Conservation (phyloP, 2,113 vertebrate species). For the Nansenia antarctica region DNA sequence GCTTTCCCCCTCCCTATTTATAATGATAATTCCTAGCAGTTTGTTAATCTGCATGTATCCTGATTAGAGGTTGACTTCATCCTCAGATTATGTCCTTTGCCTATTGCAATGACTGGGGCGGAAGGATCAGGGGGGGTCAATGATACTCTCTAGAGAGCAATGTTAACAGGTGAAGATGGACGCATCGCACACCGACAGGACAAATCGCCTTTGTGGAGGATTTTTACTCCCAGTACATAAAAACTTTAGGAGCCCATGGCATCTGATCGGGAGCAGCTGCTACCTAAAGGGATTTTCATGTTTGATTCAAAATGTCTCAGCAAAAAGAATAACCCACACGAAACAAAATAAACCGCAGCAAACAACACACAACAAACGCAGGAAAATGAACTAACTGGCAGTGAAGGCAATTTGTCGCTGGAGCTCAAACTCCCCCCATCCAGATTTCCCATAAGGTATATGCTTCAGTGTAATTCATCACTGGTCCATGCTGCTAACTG, state of each 20-base stretch:
- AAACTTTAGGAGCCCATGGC: slow-evolving; percentile 79
- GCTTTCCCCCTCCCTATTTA: slow-evolving; percentile 57
- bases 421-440: slow-evolving; percentile 45
- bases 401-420: slow-evolving; percentile 75
- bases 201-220: slow-evolving; percentile 80
- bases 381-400: slow-evolving; percentile 64
- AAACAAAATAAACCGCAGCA: slow-evolving; percentile 58
- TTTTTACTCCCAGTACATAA: slow-evolving; percentile 81
- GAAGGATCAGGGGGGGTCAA: slow-evolving; percentile 75
- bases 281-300: slow-evolving; percentile 45
- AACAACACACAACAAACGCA: slow-evolving; percentile 59
- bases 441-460: slow-evolving; percentile 77
- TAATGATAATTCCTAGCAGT: slow-evolving; percentile 76
- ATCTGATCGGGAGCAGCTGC: slow-evolving; percentile 79
- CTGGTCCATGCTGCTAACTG: slow-evolving; percentile 64
- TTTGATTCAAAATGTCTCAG: slow-evolving; percentile 53
- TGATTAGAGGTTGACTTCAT: slow-evolving; percentile 84
- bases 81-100: slow-evolving; percentile 80
- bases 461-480: slow-evolving; percentile 73
- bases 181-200: slow-evolving; percentile 72
- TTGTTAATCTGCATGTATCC: slow-evolving; percentile 88
- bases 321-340: slow-evolving; percentile 61
- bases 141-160: slow-evolving; percentile 72
- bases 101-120: slow-evolving; percentile 74
- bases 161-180: slow-evolving; percentile 84